A percentile compares a stretch with the other conserved stretches of the same genome.
These are phyloP conservation scores for Chunga burmeisteri DNA, from an alignment of 2,113 vertebrate species.

Conservation along the genomic window DNA sequence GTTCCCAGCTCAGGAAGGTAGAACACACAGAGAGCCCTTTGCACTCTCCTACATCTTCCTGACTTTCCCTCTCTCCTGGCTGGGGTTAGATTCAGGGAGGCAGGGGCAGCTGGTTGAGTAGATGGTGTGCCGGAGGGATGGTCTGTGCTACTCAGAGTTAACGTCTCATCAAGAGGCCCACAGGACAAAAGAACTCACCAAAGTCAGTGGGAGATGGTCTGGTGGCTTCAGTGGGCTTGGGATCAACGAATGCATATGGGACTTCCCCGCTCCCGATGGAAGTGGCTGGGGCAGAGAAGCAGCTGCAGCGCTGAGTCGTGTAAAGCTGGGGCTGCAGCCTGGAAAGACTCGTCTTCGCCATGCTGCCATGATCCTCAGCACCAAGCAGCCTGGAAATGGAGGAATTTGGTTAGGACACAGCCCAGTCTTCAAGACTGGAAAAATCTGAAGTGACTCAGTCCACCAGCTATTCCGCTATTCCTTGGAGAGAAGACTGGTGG, in stretches of 20 bases:
- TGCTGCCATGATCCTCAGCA: not conserved
- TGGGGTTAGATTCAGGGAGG: not conserved
- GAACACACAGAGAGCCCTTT: not conserved
- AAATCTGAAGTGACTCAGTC: constrained; percentile 16
- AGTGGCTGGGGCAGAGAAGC: not conserved
- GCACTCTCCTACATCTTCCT: not conserved
- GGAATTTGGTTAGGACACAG: not conserved
- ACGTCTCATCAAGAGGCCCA: not conserved
- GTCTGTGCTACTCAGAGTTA: not conserved
- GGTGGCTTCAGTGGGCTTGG: not conserved
- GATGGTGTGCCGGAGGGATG: not conserved
- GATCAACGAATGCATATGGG: not conserved
- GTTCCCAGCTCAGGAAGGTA: not conserved
- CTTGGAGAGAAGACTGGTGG: constrained; percentile 10
- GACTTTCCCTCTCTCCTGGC: not conserved
- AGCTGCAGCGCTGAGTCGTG: not conserved
- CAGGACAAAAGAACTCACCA: not conserved
- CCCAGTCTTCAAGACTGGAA: not conserved
- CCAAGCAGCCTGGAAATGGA: not conserved
- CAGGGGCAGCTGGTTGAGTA: not conserved
- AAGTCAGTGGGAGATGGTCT: not conserved
- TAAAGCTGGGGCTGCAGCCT: not conserved
- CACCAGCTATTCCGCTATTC: not conserved
- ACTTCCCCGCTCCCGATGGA: not conserved
- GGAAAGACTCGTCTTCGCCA: not conserved